Percentiles rank a stretch among this genome's conserved stretches.
Conservation (phyloP, 64 coral and sea anemone genomes). For the Hydrozoanthus tunicans region DNA sequence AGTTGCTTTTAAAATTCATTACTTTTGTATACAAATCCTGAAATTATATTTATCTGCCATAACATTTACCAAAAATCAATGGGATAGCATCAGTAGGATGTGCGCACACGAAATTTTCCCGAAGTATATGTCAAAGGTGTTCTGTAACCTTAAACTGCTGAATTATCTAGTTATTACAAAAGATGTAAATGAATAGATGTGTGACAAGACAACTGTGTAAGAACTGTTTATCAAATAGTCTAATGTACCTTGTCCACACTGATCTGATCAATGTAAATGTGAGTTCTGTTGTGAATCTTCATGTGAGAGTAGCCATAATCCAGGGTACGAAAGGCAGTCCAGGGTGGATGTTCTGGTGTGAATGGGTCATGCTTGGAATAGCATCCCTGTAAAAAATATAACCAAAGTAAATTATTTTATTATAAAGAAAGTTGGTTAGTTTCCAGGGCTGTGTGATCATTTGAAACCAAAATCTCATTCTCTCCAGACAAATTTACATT, state of each 20-base stretch:
- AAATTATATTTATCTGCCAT: no score
- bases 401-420: no score
- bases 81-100: no score
- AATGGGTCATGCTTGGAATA: conserved; percentile 46
- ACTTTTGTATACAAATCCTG: no score
- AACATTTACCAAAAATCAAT: no score
- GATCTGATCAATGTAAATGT: conserved; percentile 59
- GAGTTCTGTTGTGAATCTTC: conserved; percentile 57
- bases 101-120: background rate
- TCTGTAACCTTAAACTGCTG: background rate
- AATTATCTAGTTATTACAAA: background rate
- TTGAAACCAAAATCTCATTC: no score
- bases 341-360: conserved; percentile 45
- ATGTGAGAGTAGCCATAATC: conserved; percentile 70
- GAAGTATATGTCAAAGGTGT: background rate
- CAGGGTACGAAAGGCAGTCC: conserved; percentile 60
- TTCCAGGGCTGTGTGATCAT: no score
- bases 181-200: background rate
- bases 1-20: no score
- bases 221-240: background rate
- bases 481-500: no score
- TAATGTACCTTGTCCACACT: conserved; percentile 60
- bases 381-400: conserved; percentile 30
- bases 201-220: background rate
- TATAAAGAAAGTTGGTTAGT: no score